Evolutionary conservation across 2,797 vertebrate genomes (phyloP).

Genomic region (Anguilla pacifica): DNA sequence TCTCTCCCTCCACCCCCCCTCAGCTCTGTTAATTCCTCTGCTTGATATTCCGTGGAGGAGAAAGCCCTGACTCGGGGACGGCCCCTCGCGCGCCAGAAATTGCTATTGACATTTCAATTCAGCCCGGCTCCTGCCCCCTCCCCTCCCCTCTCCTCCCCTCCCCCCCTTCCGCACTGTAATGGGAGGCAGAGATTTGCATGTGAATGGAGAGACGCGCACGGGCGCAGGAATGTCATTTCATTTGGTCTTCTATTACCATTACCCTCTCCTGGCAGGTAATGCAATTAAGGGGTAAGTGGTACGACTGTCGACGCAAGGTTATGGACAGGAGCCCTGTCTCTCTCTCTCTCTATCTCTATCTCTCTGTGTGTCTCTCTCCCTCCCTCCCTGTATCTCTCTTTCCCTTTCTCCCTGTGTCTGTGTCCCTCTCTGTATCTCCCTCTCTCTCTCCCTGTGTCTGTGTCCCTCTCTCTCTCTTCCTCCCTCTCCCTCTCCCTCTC

Average conservation of each 20-base stretch:
- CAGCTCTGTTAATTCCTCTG: constrained; percentile 54
- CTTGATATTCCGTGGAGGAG: constrained; percentile 43
- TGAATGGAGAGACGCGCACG: constrained; percentile 64
- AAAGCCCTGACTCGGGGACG: constrained; percentile 68
- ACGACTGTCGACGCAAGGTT: constrained; percentile 74
- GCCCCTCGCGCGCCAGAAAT: constrained; percentile 83
- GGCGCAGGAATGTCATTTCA: constrained; percentile 38
- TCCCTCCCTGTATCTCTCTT: too few species aligned
- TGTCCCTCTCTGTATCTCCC: too few species aligned
- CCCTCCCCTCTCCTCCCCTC: constrained; percentile 37
- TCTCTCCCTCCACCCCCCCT: background rate
- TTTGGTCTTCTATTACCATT: constrained; percentile 71
- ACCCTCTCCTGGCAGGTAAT: constrained; percentile 77
- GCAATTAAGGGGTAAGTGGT: constrained; percentile 80
- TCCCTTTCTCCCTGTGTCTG: too few species aligned
- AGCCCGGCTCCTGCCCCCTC: constrained; percentile 55
- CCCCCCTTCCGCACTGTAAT: constrained; percentile 76
- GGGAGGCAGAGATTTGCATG: constrained; percentile 74
- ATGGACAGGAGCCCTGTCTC: constrained; percentile 65
- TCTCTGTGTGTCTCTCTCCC: too few species aligned
- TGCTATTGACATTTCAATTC: constrained; percentile 94
- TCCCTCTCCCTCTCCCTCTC: background rate
- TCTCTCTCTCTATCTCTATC: background rate
- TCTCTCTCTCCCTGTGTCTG: too few species aligned
- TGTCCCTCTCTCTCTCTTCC: too few species aligned